Conservation (phyloP, 1,140 invertebrate species). For the Myzus persicae region DNA sequence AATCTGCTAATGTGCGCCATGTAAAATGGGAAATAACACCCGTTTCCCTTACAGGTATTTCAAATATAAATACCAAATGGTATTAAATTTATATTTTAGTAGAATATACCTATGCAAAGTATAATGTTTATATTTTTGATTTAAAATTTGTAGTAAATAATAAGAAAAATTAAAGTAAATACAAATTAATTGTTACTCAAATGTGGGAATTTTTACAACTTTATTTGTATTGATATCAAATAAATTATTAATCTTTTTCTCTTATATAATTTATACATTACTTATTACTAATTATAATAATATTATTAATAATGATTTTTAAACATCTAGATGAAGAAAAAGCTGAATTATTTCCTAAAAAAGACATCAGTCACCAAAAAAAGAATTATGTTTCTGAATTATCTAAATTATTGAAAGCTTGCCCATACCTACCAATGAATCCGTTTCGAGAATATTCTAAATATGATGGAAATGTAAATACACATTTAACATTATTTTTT, state of each 20-base stretch:
- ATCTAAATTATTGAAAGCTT: constrained; percentile 77
- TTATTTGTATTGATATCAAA: neutral
- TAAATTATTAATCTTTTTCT: neutral
- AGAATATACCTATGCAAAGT: neutral
- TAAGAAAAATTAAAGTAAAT: neutral
- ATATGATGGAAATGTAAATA: constrained; percentile 83
- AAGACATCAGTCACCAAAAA: constrained; percentile 67
- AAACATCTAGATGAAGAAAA: constrained; percentile 70
- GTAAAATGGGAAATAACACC: constrained; percentile 77
- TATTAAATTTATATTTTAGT: neutral
- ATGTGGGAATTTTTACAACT: neutral
- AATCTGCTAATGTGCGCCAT: constrained; percentile 79
- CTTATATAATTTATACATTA: neutral
- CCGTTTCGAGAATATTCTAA: constrained; percentile 89
- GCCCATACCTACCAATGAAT: constrained; percentile 78
- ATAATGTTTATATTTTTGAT: neutral
- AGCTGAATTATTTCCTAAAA: constrained; percentile 73
- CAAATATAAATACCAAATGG: neutral
- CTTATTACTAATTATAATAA: too few relatives aligned
- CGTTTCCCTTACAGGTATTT: constrained; percentile 62
- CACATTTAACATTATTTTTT: constrained; percentile 53
- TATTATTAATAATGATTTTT: neutral
- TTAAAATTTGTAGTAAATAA: neutral
- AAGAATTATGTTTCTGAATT: constrained; percentile 70
- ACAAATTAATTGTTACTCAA: neutral